These are phyloP conservation scores for Erpobdella octoculata DNA, from an alignment of 2,888 invertebrate species.

Conservation along the genomic window DNA sequence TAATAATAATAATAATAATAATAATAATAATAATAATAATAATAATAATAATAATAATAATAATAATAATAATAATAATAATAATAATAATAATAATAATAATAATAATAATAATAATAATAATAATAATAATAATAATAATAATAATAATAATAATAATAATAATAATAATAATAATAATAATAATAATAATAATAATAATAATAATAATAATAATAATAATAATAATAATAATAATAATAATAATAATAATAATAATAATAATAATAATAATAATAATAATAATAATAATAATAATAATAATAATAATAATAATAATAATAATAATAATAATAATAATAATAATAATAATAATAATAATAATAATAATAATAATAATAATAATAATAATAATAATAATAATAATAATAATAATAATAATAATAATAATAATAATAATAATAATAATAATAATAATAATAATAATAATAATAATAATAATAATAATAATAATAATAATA, in stretches of 20 bases:
- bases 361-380: background rate
- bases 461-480: background rate
- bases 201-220: background rate
- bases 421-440: background rate
- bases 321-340: background rate
- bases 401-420: background rate
- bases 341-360: background rate
- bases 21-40: background rate
- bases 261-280: background rate
- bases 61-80: background rate
- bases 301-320: background rate
- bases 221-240: background rate
- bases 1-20: background rate
- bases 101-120: background rate
- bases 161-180: background rate
- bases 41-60: background rate
- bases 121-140: background rate
- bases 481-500: background rate
- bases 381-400: background rate
- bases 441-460: background rate
- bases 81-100: background rate
- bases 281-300: background rate
- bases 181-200: background rate
- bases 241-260: background rate
- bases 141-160: background rate